A percentile compares a stretch with the other conserved stretches of the same genome.
Conservation (phyloP, 2,797 vertebrate species). For the Artibeus lituratus region DNA sequence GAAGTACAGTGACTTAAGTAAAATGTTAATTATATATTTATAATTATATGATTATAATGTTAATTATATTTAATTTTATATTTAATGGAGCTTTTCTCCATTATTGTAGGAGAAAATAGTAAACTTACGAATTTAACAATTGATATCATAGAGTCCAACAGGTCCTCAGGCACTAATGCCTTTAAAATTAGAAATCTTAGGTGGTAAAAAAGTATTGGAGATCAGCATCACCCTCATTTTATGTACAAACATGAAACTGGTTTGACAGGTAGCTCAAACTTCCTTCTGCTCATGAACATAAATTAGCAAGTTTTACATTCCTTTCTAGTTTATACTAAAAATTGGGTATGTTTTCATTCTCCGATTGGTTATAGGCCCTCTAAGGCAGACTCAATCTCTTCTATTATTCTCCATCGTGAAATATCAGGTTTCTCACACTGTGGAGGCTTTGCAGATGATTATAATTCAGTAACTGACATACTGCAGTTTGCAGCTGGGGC, state of each 20-base stretch:
- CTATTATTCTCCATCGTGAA: not conserved
- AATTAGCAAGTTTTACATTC: not conserved
- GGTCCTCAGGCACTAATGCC: not conserved
- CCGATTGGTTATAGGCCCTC: not conserved
- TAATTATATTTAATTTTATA: not conserved
- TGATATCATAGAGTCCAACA: not conserved
- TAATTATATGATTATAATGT: not conserved
- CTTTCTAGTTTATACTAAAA: slow-evolving; percentile 3
- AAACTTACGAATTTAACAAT: not conserved
- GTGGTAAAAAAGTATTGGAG: not conserved
- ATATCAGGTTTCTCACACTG: not conserved
- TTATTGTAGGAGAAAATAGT: not conserved
- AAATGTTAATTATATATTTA: not conserved
- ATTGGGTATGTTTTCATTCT: not conserved
- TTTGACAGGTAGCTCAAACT: not conserved
- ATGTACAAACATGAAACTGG: not conserved
- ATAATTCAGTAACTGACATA: not conserved
- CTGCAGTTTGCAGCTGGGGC: not conserved
- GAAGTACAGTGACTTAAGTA: not conserved
- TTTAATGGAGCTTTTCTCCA: not conserved
- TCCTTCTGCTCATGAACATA: not conserved
- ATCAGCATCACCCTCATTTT: not conserved
- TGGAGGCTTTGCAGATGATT: not conserved
- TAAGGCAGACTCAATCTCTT: not conserved
- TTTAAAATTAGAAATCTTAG: not conserved